A percentile compares a stretch with the other conserved stretches of the same genome.
phyloP scores from a whole-genome alignment of 2,888 invertebrate genomes.

The Synergus gifuensis region DNA sequence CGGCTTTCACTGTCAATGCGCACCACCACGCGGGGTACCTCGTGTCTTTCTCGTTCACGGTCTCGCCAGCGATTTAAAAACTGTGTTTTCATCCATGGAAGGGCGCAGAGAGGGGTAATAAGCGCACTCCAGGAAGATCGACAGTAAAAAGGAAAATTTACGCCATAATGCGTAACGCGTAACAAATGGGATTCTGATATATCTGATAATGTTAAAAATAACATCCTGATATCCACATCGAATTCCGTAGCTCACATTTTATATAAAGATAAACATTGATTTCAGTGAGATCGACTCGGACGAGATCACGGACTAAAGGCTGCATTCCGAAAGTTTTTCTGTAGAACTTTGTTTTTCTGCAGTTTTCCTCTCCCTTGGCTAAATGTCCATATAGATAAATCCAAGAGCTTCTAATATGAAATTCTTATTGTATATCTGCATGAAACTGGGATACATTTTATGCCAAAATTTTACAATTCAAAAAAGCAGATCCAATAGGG shows the following conservation, averaged over 20 bases:
- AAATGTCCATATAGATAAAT: too few species aligned
- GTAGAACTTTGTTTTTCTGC: too few species aligned
- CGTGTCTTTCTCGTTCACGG: conserved; percentile 51
- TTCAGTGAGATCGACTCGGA: too few species aligned
- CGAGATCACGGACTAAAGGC: too few species aligned
- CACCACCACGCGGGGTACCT: conserved; percentile 59
- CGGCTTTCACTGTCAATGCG: conserved; percentile 70
- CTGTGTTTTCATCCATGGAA: conserved; percentile 26
- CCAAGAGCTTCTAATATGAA: too few species aligned
- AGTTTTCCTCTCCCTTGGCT: too few species aligned
- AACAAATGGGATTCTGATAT: background rate
- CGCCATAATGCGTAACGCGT: background rate
- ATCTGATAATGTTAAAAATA: background rate
- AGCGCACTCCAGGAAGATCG: background rate
- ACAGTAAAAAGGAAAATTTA: conserved; percentile 21
- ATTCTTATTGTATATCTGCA: too few species aligned
- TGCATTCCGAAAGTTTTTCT: too few species aligned
- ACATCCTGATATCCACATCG: too few species aligned
- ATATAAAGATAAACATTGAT: background rate
- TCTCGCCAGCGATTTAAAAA: conserved; percentile 41
- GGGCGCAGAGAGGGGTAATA: background rate
- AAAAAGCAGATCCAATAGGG: too few species aligned
- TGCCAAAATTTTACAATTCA: too few species aligned
- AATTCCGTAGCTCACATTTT: background rate
- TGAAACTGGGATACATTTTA: too few species aligned